These are phyloP conservation scores for Sisor rabdophorus DNA, from an alignment of 2,113 vertebrate genomes.

Conservation along the genomic window DNA sequence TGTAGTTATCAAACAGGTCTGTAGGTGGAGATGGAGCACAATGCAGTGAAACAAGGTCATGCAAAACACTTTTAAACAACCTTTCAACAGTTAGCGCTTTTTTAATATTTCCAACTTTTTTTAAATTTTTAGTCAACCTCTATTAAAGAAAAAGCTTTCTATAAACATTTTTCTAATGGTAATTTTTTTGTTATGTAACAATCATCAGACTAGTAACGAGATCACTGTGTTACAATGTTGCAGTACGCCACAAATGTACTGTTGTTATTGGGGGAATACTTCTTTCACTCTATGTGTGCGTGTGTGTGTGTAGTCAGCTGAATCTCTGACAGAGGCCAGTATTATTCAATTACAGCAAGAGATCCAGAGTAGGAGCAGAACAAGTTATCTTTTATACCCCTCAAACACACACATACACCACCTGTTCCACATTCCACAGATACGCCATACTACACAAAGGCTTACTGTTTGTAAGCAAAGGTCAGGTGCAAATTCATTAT, in stretches of 20 bases:
- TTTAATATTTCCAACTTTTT: too few species aligned
- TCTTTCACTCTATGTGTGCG: conserved; percentile 19
- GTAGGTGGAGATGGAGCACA: conserved; percentile 44
- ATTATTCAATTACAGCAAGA: conserved; percentile 64
- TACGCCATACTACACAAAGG: conserved; percentile 34
- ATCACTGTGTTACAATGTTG: too few species aligned
- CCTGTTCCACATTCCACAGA: conserved; percentile 35
- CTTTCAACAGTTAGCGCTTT: not conserved
- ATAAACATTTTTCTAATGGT: too few species aligned
- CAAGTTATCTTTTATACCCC: conserved; percentile 61
- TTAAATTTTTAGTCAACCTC: too few species aligned
- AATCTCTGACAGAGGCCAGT: conserved; percentile 58
- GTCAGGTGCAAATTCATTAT: conserved; percentile 24
- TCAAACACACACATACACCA: conserved; percentile 23
- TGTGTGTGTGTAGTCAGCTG: conserved; percentile 49
- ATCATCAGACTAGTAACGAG: too few species aligned
- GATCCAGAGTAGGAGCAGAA: conserved; percentile 58
- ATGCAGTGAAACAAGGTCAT: not conserved
- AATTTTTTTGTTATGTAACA: too few species aligned
- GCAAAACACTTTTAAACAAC: not conserved
- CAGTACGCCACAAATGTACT: too few species aligned
- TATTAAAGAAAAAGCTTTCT: too few species aligned
- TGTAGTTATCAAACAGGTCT: conserved; percentile 99
- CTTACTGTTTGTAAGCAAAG: conserved; percentile 25
- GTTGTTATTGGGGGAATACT: too few species aligned